A percentile compares a stretch with the other conserved stretches of the same genome.
Evolutionary conservation across 2,888 invertebrate species (phyloP).

Genomic region (Scotopteryx bipunctaria): DNA sequence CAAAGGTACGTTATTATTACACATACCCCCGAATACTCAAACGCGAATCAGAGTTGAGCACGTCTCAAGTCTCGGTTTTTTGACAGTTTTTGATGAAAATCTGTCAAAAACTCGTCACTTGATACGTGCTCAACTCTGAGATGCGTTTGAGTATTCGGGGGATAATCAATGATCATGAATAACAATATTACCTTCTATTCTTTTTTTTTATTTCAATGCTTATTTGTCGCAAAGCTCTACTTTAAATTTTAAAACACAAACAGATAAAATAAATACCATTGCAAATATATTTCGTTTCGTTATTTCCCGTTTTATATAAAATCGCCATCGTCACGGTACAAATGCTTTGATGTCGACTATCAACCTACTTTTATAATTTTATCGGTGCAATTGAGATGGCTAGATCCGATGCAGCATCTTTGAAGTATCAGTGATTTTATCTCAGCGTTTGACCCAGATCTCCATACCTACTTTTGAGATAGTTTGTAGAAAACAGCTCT

Average conservation of each 20-base stretch:
- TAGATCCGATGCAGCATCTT: constrained; percentile 46
- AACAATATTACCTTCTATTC: too few relatives aligned
- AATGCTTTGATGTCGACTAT: constrained; percentile 31
- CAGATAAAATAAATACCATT: constrained; percentile 1
- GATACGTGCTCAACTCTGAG: too few relatives aligned
- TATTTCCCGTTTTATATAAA: constrained; percentile 12
- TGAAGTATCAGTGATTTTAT: constrained; percentile 55
- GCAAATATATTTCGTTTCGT: constrained; percentile 7
- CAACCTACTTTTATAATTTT: constrained; percentile 41
- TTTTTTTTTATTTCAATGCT: too few relatives aligned
- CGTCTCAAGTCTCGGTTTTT: too few relatives aligned
- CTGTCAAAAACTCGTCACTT: too few relatives aligned
- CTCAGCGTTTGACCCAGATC: constrained; percentile 51
- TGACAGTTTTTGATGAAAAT: too few relatives aligned
- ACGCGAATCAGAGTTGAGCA: too few relatives aligned
- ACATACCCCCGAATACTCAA: too few relatives aligned
- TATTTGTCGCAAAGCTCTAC: too few relatives aligned
- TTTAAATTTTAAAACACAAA: neutral
- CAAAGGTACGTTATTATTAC: too few relatives aligned
- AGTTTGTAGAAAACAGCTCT: constrained; percentile 24
- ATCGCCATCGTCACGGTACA: constrained; percentile 14
- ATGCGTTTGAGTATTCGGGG: too few relatives aligned
- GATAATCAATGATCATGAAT: too few relatives aligned
- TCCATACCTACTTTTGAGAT: constrained; percentile 30
- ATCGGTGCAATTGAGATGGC: constrained; percentile 42